A percentile compares a stretch with the other conserved stretches of the same genome.
These are phyloP conservation scores for Melanargia galathea DNA, from an alignment of 2,888 invertebrate species.

Conservation along the genomic window DNA sequence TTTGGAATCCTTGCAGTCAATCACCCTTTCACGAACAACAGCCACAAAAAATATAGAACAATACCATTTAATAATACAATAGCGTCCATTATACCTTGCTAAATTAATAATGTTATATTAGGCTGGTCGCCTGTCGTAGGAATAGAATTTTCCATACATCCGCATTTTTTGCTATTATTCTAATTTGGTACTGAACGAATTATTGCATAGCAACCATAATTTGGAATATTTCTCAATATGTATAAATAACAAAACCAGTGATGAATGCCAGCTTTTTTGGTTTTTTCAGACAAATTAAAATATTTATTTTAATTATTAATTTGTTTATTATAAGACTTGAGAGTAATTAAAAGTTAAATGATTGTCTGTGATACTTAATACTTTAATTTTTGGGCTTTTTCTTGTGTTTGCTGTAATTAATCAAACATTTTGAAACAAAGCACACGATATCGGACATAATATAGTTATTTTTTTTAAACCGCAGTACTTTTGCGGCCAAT, in stretches of 20 bases:
- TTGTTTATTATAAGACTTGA: not conserved
- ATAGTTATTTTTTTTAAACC: not conserved
- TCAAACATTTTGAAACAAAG: not conserved
- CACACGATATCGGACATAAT: not conserved
- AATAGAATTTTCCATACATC: constrained; percentile 5
- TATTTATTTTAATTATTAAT: not conserved
- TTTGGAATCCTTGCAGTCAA: not conserved
- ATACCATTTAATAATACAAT: constrained; percentile 10
- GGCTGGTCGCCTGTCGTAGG: not conserved
- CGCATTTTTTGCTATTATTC: constrained; percentile 7
- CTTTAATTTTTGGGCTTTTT: no score
- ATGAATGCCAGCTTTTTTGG: not conserved
- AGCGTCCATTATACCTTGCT: not conserved
- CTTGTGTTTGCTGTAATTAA: not conserved
- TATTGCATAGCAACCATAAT: not conserved
- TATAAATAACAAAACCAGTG: not conserved
- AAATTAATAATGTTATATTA: constrained; percentile 3
- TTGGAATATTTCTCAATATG: constrained; percentile 5
- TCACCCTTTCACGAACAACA: constrained; percentile 16
- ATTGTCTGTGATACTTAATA: no score
- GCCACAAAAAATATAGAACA: constrained; percentile 11
- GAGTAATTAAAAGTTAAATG: not conserved
- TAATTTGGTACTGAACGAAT: constrained; percentile 7
- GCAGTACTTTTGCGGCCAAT: not conserved
- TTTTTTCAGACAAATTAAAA: not conserved